These are phyloP conservation scores for Actinia equina DNA, from an alignment of 64 coral and sea anemone species.

Conservation along the genomic window DNA sequence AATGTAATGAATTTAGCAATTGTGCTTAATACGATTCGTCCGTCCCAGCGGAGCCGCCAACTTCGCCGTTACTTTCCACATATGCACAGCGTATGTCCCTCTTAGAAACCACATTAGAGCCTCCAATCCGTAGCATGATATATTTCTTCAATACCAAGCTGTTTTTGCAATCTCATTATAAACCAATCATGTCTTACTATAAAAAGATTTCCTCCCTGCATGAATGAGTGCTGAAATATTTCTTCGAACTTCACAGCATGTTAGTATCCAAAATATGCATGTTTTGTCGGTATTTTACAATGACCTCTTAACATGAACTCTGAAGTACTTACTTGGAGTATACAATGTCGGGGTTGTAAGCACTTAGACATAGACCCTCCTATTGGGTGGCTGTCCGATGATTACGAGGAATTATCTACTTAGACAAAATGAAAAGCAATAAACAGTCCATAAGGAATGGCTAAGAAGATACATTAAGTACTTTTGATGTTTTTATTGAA, in stretches of 20 bases:
- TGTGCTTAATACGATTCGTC: too few species aligned
- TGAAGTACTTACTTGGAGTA: neutral
- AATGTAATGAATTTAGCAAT: too few species aligned
- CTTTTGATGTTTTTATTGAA: neutral
- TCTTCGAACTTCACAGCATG: neutral
- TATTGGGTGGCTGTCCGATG: neutral
- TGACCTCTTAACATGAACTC: neutral
- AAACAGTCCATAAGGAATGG: neutral
- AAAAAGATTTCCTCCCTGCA: neutral
- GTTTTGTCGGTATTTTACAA: neutral
- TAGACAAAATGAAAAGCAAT: slow-evolving; percentile 3
- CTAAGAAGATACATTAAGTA: neutral
- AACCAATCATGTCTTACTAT: neutral
- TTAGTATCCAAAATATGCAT: neutral
- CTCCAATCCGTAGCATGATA: neutral
- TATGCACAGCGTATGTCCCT: neutral
- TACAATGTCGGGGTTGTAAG: neutral
- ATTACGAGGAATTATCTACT: neutral
- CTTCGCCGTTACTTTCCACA: neutral
- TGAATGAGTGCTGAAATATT: neutral
- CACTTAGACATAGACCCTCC: neutral
- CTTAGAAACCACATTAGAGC: neutral
- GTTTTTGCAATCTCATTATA: too few species aligned
- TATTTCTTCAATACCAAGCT: neutral
- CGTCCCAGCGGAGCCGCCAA: neutral